Percentiles rank a stretch among this genome's conserved stretches.
Conservation (phyloP, 2,113 vertebrate species). For the Plectropomus leopardus region DNA sequence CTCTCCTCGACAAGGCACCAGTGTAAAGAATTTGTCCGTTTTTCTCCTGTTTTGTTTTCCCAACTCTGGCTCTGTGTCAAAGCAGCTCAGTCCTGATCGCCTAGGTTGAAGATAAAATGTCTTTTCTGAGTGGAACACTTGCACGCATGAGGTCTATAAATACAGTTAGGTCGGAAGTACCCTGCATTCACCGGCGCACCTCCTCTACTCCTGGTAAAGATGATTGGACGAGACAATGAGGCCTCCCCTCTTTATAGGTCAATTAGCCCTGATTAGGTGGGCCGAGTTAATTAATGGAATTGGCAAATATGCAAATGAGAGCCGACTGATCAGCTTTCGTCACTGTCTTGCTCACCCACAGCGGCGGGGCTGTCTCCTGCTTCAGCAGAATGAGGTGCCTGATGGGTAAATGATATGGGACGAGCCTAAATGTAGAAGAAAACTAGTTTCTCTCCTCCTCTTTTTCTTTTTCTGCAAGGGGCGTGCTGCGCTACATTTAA, state of each 20-base stretch:
- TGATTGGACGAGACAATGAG: conserved; percentile 89
- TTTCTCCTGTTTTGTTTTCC: conserved; percentile 86
- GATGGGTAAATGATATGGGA: conserved; percentile 84
- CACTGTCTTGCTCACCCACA: conserved; percentile 66
- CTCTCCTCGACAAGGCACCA: conserved; percentile 36
- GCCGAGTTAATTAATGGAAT: conserved; percentile 89
- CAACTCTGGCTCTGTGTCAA: conserved; percentile 65
- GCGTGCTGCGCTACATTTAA: conserved; percentile 28
- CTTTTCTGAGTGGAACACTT: conserved; percentile 59
- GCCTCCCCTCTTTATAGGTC: conserved; percentile 92
- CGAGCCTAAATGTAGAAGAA: conserved; percentile 69
- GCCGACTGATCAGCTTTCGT: conserved; percentile 81
- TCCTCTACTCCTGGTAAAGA: conserved; percentile 85
- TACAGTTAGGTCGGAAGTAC: conserved; percentile 83
- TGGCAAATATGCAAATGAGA: conserved; percentile 88
- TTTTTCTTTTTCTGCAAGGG: conserved; percentile 40
- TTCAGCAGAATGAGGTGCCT: conserved; percentile 74
- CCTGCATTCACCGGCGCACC: conserved; percentile 84
- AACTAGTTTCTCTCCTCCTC: conserved; percentile 64
- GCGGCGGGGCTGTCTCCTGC: conserved; percentile 61
- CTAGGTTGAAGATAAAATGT: conserved; percentile 49
- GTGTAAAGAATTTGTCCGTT: conserved; percentile 76
- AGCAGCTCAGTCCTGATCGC: conserved; percentile 82
- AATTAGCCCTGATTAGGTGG: conserved; percentile 94
- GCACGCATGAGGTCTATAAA: conserved; percentile 64